Evolutionary conservation across 2,888 invertebrate species (phyloP), one percentile per base, ranked within the genome.

Genomic region (Rosalia funebris): DNA sequence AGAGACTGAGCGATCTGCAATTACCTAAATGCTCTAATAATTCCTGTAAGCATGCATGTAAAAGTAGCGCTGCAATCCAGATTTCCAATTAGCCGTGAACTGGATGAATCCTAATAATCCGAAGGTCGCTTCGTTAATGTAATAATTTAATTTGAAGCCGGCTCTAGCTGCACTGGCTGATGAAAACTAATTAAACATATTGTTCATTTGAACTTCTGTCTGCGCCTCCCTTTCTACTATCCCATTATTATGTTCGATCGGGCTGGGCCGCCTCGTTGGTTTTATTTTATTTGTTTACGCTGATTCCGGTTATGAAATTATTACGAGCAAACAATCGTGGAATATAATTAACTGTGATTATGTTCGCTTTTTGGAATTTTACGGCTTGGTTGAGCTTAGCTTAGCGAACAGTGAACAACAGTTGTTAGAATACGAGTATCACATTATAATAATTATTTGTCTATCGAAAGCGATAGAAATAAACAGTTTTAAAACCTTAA

Each of bases 101-200:
- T 47, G 31, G 44, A 55, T 42, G 55, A 55, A 55, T 55, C 55
- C 55, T 20, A 44, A 55, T 55, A 55, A 55, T 55, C 15, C 12
- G 45, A 14, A 55, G 55, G 55, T 55, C 55, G 57, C 34, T 50
- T 46, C 15, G 31, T 25, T 63, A 59, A 63, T 59, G 60, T 62
- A 63, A 66, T 66, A 66, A 66, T 66, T 66, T 63, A 63, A 63
- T 66, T 66, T 57, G 60, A 57, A 63, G 48, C 44, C 42, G 53
- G 46, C 59, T 53, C 48, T 50, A 53, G 37, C 59, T 44, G 44
- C 47, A 19, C 48, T 42, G 50, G 48, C 57, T 52, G 53, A 62
- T 50, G 66, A 63, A 66, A 66, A 63, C 66, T 66, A 66, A 63
- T 66, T 63, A 66, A 66, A 60, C 63, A 57, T 61, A 63, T 63